Conservation (phyloP, 2,797 vertebrate species). For the Malacoraja senta region DNA sequence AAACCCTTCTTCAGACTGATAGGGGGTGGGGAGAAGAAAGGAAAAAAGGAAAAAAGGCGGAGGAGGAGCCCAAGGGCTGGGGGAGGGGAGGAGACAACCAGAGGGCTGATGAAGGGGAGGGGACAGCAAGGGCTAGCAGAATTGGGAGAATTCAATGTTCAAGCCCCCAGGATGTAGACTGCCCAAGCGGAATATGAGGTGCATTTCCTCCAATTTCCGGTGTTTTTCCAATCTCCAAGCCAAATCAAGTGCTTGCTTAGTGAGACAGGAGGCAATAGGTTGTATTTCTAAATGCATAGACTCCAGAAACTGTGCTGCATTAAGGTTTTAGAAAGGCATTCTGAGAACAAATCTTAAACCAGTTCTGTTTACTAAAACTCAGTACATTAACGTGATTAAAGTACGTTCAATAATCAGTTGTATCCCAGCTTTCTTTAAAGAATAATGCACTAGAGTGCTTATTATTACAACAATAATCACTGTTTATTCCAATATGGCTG, state of each 20-base stretch:
- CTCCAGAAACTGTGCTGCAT: background rate
- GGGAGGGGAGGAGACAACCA: too few relatives aligned
- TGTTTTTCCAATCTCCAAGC: too few relatives aligned
- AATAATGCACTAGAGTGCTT: background rate
- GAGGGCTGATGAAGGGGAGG: too few relatives aligned
- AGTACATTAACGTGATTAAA: slow-evolving; percentile 17
- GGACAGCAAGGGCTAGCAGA: too few relatives aligned
- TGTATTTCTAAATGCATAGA: background rate
- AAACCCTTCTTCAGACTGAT: too few relatives aligned
- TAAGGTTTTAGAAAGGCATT: background rate
- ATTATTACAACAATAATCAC: slow-evolving; percentile 18
- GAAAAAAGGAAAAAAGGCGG: too few relatives aligned
- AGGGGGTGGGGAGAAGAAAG: too few relatives aligned
- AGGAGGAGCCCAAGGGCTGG: too few relatives aligned
- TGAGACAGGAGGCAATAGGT: background rate
- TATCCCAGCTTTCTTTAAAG: background rate
- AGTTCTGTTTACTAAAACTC: slow-evolving; percentile 20
- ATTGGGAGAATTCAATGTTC: too few relatives aligned
- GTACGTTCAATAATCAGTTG: slow-evolving; percentile 14
- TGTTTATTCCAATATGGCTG: background rate
- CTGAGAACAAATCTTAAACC: slow-evolving; percentile 28
- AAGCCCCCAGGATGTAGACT: too few relatives aligned
- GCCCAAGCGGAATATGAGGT: too few relatives aligned
- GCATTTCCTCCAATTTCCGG: too few relatives aligned
- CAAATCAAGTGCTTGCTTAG: slow-evolving; percentile 7